These are phyloP conservation scores for Collichthys lucidus DNA, from an alignment of 2,113 vertebrate genomes.

Conservation along the genomic window DNA sequence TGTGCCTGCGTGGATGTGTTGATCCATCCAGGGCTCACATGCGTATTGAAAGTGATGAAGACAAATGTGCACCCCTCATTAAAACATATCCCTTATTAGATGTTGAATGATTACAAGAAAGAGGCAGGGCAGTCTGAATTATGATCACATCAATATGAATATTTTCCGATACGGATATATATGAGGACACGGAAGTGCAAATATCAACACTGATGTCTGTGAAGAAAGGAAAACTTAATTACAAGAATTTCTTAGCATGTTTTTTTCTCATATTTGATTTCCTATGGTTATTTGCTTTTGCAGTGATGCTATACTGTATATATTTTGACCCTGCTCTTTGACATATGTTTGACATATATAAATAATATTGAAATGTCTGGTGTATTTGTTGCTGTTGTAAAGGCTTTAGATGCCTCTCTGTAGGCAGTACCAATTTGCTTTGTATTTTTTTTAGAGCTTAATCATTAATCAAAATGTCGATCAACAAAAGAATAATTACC, in stretches of 20 bases:
- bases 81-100: neutral
- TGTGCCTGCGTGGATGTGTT: slow-evolving; percentile 5
- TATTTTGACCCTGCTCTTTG: neutral
- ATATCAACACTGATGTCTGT: neutral
- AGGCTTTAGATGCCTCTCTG: neutral
- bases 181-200: neutral
- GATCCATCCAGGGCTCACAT: neutral
- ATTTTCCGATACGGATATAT: neutral
- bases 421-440: neutral
- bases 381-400: neutral
- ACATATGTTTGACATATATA: neutral
- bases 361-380: neutral
- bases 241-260: too few relatives aligned
- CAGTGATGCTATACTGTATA: too few relatives aligned
- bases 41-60: slow-evolving; percentile 2
- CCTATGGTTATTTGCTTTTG: neutral
- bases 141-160: neutral
- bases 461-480: neutral
- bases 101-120: neutral
- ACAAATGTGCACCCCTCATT: neutral
- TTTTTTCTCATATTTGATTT: neutral
- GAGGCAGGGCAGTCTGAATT: neutral
- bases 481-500: neutral
- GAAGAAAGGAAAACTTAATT: neutral
- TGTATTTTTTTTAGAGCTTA: neutral